Base-by-base conservation (phyloP, 1,140 invertebrate genomes). In the Pararge aegeria region DNA sequence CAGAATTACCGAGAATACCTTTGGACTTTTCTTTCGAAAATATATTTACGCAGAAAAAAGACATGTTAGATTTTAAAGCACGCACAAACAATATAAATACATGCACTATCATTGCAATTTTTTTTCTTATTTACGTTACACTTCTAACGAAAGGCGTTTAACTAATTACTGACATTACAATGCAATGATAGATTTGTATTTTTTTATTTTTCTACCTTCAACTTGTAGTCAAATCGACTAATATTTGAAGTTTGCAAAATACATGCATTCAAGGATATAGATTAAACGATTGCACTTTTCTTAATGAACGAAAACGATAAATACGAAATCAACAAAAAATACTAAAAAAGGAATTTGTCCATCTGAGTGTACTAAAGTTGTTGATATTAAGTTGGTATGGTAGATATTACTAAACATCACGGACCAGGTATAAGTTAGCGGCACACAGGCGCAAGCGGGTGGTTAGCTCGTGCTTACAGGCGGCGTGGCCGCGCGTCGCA, bases 391-490 rank as follows among this genome's bases (percentile, higher is more conserved):
- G n/a, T n/a, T n/a, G n/a, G n/a, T n/a, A 5, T 44, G 30, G 53
- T 37, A 12, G 19, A 64, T 52, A 52, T 46, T 42, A 55, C 27
- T 57, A 68, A 74, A 76, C 76, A 73, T 65, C 61, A 85, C 80
- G 77, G 79, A 84, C 80, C 83, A 73, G 77, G 76, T 73, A 57
- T 73, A 61, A 70, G 83, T 88, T 88, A 88, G 83, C 80, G 68
- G 83, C 81, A 86, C 83, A 83, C 80, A 83, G 65, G 74, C 78
- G 76, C 74, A 85, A 80, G 78, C 80, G 73, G 78, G 73, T 73
- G 72, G 73, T 83, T 82, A 84, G 82, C 75, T 70, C 75, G 81
- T 81, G 85, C 91, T 92, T 92, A 92, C 90, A 81, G 90, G 89
- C 83, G 89, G 88, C 86, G 90, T 90, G 56, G 77, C 80, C 76